phyloP scores from a whole-genome alignment of 64 coral and sea anemone species.

The Montipora cactus region DNA sequence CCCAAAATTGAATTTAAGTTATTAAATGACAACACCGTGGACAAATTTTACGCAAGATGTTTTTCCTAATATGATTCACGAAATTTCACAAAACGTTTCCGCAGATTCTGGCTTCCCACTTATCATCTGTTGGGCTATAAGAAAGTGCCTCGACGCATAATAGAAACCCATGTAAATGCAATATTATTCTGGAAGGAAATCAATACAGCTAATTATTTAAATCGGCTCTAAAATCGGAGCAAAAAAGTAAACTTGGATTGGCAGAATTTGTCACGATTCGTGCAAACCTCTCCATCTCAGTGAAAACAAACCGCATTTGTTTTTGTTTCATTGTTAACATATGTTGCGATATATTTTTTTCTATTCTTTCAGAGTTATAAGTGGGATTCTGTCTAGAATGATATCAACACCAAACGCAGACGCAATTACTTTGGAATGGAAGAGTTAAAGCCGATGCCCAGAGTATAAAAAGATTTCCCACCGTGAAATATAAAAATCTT shows the following conservation, averaged over 20 bases:
- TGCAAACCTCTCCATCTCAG: not conserved
- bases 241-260: not conserved
- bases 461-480: not conserved
- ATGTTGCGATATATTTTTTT: not conserved
- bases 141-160: not conserved
- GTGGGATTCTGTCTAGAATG: too few species aligned
- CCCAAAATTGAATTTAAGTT: not conserved
- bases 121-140: too few species aligned
- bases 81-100: not conserved
- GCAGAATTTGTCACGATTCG: not conserved
- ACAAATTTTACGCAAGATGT: too few species aligned
- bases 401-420: too few species aligned
- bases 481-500: not conserved
- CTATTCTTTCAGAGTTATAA: not conserved
- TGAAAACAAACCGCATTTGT: not conserved
- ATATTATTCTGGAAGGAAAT: not conserved
- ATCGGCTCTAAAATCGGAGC: slow-evolving; percentile 5
- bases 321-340: not conserved
- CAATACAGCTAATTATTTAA: slow-evolving; percentile 36
- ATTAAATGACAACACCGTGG: slow-evolving; percentile 13
- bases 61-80: not conserved
- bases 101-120: too few species aligned
- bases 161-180: not conserved
- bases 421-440: too few species aligned
- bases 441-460: too few species aligned